These are phyloP conservation scores for Scatophagus argus DNA, from an alignment of 2,113 vertebrate genomes.

Conservation along the genomic window DNA sequence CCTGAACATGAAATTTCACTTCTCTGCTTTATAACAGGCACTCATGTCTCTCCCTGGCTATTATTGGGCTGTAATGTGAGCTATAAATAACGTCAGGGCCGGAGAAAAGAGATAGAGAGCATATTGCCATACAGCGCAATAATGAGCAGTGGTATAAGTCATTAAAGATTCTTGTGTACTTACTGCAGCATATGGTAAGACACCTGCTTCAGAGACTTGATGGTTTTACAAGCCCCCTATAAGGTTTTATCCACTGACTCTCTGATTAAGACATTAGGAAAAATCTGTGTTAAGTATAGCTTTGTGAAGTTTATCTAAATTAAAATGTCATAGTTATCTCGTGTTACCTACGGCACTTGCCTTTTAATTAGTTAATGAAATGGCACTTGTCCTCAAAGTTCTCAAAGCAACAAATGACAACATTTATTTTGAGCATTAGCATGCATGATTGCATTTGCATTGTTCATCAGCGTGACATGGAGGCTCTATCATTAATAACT, in stretches of 20 bases:
- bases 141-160: constrained; percentile 60
- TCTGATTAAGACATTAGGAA: constrained; percentile 34
- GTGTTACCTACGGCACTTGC: not conserved
- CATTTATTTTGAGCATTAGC: constrained; percentile 4
- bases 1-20: constrained; percentile 71
- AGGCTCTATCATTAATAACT: not conserved
- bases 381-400: not conserved
- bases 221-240: constrained; percentile 30
- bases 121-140: constrained; percentile 44
- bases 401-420: constrained; percentile 22
- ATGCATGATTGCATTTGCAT: constrained; percentile 11
- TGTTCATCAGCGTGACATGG: constrained; percentile 28
- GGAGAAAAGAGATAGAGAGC: constrained; percentile 40
- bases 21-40: constrained; percentile 46
- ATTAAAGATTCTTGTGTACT: constrained; percentile 69
- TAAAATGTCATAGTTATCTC: constrained; percentile 11
- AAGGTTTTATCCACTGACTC: constrained; percentile 7
- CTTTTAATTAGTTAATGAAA: constrained; percentile 17
- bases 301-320: constrained; percentile 25
- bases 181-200: constrained; percentile 76
- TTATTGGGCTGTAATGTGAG: constrained; percentile 41
- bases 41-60: constrained; percentile 33
- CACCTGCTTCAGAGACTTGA: constrained; percentile 72
- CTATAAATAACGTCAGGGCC: constrained; percentile 65
- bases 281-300: constrained; percentile 18